Evolutionary conservation across 2,797 vertebrate genomes (phyloP), one percentile per base, ranked within the genome.

Genomic region (Petrocephalus sullivani): DNA sequence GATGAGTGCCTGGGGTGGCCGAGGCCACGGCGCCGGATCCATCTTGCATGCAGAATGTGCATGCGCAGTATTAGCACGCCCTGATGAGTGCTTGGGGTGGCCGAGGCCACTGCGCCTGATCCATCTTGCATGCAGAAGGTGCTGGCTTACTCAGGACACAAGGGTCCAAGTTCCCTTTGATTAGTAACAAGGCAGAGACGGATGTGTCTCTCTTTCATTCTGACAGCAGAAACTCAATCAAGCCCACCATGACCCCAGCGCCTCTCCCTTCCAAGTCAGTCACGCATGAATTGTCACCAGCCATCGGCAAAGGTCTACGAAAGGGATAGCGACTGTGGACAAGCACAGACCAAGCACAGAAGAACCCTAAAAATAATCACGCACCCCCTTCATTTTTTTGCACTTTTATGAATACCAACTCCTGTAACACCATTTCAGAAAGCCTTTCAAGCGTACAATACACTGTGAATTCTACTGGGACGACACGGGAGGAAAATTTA

Each of bases 181-280:
- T 88, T 53, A 84, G 10, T 61, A 88, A 88, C 21, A 61, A 53
- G 54, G 87, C 41, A 14, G 23, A 64, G 56, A 84, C 19, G 64
- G 87, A 88, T 84, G 57, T 64, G 57, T 84, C 23, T n/a, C 57
- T 83, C 54, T 61, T 87, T 49, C 57, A 23, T 4, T 51, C 33
- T 28, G 75, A 83, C 75, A 83, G 57, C 28, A 60, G 87, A 88
- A 51, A 88, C n/a, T 88, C 56, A 60, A 28, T 88, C 75, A 88
- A 78, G 75, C 33, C 78, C 51, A 46, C n/a, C 41, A 4, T 46
- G 54, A 83, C 87, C 56, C 78, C 56, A 0, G 0, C 21, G 4
- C 5, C 87, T 10, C 10, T 78, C 56, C 87, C 57, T 57, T 58
- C 37, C 46, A 21, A 60, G 81, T 53, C 14, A 33, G 56, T 53